Evolutionary conservation across 37 sponge, comb jelly and placozoan genomes (phyloP).

Genomic region (Eunapius fragilis): DNA sequence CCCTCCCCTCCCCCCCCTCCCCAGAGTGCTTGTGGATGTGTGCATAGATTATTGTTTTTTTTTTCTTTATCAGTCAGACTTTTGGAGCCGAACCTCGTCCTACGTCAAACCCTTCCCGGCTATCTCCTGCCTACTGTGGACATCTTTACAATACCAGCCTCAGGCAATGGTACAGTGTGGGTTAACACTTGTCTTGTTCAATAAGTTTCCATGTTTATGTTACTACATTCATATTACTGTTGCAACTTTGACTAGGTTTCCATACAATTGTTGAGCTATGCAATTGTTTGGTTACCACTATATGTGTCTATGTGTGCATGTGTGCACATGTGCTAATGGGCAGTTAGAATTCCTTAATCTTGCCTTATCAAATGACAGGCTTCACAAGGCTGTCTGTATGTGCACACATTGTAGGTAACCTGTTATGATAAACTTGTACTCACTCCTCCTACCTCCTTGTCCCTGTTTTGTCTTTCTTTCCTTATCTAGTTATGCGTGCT

Average conservation of each 20-base stretch:
- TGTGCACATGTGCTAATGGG: no score
- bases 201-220: background rate
- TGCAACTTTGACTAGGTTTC: no score
- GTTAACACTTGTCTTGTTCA: background rate
- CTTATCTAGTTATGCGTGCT: background rate
- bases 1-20: no score
- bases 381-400: no score
- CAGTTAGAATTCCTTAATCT: no score
- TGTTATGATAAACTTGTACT: no score
- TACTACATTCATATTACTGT: background rate
- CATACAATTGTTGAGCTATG: no score
- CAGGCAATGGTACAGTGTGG: background rate
- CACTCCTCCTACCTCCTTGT: background rate
- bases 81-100: constrained; percentile 23
- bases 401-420: no score
- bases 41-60: constrained; percentile 18
- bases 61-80: background rate
- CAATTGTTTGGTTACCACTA: no score
- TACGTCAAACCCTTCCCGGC: constrained; percentile 2
- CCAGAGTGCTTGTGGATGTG: background rate
- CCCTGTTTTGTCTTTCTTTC: background rate
- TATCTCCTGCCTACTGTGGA: constrained; percentile 31
- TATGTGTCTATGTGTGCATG: no score
- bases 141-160: constrained; percentile 25
- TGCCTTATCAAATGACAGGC: no score